phyloP scores from a whole-genome alignment of 2,797 vertebrate genomes.

The Enteromius paludinosus region DNA sequence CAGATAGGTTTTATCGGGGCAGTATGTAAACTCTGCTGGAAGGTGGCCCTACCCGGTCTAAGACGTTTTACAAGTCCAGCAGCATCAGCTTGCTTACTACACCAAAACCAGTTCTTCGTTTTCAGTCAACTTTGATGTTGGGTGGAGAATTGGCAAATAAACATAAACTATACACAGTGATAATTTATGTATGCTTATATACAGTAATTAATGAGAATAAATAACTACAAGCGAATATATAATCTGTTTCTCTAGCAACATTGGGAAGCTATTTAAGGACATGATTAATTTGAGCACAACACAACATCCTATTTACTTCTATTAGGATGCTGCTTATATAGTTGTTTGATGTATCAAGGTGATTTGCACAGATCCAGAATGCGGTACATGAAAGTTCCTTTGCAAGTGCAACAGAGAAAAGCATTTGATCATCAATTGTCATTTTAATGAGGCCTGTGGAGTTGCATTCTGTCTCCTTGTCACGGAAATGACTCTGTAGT shows the following conservation, averaged over 20 bases:
- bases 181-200: neutral
- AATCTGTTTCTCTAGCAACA: conserved; percentile 34
- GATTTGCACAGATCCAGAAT: conserved; percentile 1
- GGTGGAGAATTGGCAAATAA: conserved; percentile 1
- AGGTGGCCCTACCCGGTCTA: neutral
- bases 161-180: neutral
- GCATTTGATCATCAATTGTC: conserved; percentile 24
- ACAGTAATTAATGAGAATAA: conserved; percentile 17
- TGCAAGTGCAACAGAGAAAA: neutral
- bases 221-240: conserved; percentile 1
- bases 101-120: neutral
- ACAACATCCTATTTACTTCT: conserved; percentile 7
- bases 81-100: too few species aligned
- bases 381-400: neutral
- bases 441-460: conserved; percentile 32
- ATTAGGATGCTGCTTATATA: neutral
- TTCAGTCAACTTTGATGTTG: neutral
- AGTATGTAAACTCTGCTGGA: too few species aligned
- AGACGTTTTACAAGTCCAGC: neutral
- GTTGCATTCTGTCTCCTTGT: conserved; percentile 11
- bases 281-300: conserved; percentile 41
- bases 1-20: neutral
- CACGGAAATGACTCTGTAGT: neutral
- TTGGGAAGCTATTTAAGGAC: conserved; percentile 51
- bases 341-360: conserved; percentile 20